These are phyloP conservation scores for Camelus dromedarius DNA, from an alignment of 2,113 vertebrate genomes.

Conservation along the genomic window DNA sequence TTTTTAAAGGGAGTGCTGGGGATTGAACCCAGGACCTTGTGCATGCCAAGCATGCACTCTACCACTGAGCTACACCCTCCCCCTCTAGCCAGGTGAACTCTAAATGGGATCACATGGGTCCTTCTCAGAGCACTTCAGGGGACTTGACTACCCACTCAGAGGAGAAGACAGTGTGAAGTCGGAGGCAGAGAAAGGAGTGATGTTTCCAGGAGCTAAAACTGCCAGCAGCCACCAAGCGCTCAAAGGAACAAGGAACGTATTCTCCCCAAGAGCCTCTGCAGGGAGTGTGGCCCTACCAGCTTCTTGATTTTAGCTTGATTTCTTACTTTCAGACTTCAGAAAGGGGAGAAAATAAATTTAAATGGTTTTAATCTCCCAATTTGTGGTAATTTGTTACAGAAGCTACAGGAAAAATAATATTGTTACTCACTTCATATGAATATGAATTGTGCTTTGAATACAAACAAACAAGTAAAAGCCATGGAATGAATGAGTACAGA, in stretches of 20 bases:
- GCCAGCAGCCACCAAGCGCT: too few species aligned
- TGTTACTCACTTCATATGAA: background rate
- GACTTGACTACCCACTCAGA: background rate
- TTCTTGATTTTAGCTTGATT: background rate
- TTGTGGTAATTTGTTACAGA: background rate
- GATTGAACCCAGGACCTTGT: too few species aligned
- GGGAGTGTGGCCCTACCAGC: fast-evolving
- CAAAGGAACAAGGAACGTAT: background rate
- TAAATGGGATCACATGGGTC: background rate
- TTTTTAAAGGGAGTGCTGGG: too few species aligned
- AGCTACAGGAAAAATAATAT: background rate
- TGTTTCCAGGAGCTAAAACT: background rate
- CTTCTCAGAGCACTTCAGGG: background rate
- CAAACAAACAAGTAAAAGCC: background rate
- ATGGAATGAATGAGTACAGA: background rate
- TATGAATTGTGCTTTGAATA: background rate
- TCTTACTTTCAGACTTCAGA: background rate
- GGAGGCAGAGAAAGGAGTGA: background rate
- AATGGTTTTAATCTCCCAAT: background rate
- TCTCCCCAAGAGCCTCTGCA: background rate
- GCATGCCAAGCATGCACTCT: too few species aligned
- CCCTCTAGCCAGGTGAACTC: too few species aligned
- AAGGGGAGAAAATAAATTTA: background rate
- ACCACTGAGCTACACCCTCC: too few species aligned
- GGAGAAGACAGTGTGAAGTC: background rate